Percentiles rank a stretch among this genome's conserved stretches.
Conservation (phyloP, 1,140 invertebrate genomes). For the Drosophila simulans region DNA sequence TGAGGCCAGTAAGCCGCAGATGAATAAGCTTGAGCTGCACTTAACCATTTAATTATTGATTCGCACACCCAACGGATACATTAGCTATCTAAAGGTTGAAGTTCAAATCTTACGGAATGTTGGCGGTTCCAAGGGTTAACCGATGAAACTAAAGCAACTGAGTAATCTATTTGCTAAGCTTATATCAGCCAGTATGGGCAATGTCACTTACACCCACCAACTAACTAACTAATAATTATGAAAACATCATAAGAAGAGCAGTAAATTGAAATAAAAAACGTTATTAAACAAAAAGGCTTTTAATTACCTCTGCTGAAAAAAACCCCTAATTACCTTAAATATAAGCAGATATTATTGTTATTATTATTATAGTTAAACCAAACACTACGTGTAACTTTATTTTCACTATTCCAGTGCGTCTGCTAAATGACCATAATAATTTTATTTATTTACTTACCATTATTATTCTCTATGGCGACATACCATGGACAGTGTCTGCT, state of each 20-base stretch:
- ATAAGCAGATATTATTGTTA: not conserved
- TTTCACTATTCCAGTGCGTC: not conserved
- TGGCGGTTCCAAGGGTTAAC: not conserved
- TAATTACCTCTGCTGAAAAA: not conserved
- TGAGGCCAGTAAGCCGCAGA: slow-evolving; percentile 19
- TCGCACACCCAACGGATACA: slow-evolving; percentile 8
- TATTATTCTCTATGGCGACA: slow-evolving; percentile 28
- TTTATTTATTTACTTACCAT: slow-evolving; percentile 3
- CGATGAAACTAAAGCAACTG: not conserved
- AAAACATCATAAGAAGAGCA: too few species aligned
- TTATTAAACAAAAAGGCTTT: too few species aligned
- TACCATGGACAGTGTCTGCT: slow-evolving; percentile 27
- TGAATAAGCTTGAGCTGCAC: slow-evolving; percentile 40
- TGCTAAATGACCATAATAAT: not conserved
- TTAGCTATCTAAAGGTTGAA: not conserved
- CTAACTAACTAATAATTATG: too few species aligned
- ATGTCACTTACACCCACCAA: too few species aligned
- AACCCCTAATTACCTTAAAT: not conserved
- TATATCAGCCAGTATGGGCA: too few species aligned
- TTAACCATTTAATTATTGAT: slow-evolving; percentile 45
- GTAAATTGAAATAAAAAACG: too few species aligned
- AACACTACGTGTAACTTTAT: not conserved
- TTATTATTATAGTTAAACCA: too few species aligned
- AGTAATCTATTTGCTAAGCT: too few species aligned
- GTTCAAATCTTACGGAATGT: not conserved